Conservation (phyloP, 2,797 vertebrate genomes). For the Setipinna tenuifilis region DNA sequence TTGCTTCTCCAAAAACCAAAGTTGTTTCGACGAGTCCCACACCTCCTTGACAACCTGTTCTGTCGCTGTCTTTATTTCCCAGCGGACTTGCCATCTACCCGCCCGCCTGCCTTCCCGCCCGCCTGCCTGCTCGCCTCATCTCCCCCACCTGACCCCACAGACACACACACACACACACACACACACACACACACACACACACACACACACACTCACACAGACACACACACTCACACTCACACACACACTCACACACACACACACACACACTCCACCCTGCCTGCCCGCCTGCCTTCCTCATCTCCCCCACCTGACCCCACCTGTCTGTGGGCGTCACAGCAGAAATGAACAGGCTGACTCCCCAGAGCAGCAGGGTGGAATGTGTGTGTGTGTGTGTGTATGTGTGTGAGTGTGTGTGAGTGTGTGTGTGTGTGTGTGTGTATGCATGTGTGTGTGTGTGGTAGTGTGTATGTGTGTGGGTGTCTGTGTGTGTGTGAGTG, state of each 20-base stretch:
- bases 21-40: background rate
- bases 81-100: background rate
- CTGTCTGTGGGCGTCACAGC: background rate
- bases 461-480: no score
- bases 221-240: no score
- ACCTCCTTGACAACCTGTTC: background rate
- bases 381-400: no score
- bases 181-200: no score
- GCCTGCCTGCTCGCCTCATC: background rate
- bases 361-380: conserved; percentile 49
- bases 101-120: background rate
- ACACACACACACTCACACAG: no score
- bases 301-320: background rate
- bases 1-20: background rate
- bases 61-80: conserved; percentile 15
- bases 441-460: no score
- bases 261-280: no score
- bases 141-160: background rate
- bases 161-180: no score
- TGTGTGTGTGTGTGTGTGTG: no score
- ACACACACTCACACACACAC: no score
- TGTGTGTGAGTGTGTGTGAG: no score
- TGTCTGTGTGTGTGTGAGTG: no score
- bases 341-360: conserved; percentile 35
- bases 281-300: background rate